These are phyloP conservation scores for Neoaliturus tenellus DNA, from an alignment of 2,888 invertebrate species.

Conservation along the genomic window DNA sequence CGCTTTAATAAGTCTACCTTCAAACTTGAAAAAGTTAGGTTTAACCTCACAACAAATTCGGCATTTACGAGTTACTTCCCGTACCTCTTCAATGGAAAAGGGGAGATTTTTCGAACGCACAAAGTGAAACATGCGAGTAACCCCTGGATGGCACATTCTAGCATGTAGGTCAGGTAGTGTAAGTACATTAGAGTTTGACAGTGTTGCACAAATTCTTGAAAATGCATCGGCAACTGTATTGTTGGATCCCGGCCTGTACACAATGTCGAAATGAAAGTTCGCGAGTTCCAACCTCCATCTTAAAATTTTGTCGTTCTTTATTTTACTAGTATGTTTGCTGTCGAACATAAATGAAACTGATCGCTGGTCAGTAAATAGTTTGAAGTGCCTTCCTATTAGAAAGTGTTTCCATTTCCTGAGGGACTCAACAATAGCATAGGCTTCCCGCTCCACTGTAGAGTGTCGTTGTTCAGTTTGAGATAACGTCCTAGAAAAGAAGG, in stretches of 20 bases:
- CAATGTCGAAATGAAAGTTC: constrained; percentile 22
- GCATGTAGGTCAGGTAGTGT: not conserved
- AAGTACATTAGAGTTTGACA: not conserved
- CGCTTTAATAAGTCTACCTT: no score
- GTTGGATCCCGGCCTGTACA: not conserved
- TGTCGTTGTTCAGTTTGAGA: not conserved
- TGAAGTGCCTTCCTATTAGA: constrained; percentile 58
- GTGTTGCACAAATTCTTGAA: not conserved
- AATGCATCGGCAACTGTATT: not conserved
- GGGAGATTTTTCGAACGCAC: not conserved
- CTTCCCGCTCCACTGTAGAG: constrained; percentile 53
- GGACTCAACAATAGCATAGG: constrained; percentile 61
- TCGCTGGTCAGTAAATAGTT: constrained; percentile 59
- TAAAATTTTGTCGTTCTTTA: constrained; percentile 50
- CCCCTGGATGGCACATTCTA: not conserved
- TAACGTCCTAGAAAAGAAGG: constrained; percentile 46
- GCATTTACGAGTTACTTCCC: not conserved
- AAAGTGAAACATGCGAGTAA: not conserved
- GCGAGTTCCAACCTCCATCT: constrained; percentile 54
- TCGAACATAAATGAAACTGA: constrained; percentile 30
- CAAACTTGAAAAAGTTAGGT: not conserved
- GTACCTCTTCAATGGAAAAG: not conserved
- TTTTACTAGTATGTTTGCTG: not conserved
- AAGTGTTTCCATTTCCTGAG: constrained; percentile 61
- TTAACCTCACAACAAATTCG: not conserved